Base-by-base conservation (phyloP, 2,113 vertebrate genomes). In the Hippolais icterina region DNA sequence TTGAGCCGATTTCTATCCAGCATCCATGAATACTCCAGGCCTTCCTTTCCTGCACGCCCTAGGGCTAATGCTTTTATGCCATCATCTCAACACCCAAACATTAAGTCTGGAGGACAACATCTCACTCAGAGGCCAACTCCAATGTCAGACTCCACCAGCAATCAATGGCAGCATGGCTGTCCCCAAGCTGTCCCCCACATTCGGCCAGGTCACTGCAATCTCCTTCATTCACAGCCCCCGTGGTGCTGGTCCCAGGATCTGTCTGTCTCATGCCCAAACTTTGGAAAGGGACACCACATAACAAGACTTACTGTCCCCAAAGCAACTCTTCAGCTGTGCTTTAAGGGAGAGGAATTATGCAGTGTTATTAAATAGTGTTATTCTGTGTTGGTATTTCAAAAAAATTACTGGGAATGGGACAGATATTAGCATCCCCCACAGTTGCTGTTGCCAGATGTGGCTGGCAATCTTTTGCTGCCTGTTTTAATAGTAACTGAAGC, bases 401-500 rank as follows among this genome's bases (percentile, higher is more conserved):
- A 69, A 56, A 64, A 65, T 28, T 31, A 53, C 29, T 70, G 25
- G 23, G n/a, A 81, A 80, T 59, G 10, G 71, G 75, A 77, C 44
- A 65, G 50, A 65, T 42, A 68, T 27, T 63, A 54, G 22, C 41
- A 83, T 53, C 66, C 74, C 79, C 54, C 63, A 68, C 50, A 75
- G 56, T 22, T 80, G 49, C 59, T 85, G 64, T 53, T 76, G 64
- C 72, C 93, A 93, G 83, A 89, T 89, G 89, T 23, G 35, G 50
- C 14, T 81, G 56, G 70, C 72, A 89, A 42, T 69, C 33, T 86
- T 69, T 75, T 64, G 29, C 57, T 60, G 77, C 29, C 53, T 80
- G 21, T 69, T 85, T 86, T 69, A 91, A 82, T 37, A 90, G 71
- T 61, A 88, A 92, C 75, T 46, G 46, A 83, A 89, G 50, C 54